Evolutionary conservation across 2,888 invertebrate species (phyloP), one percentile per base, ranked within the genome.

Genomic region (Stomorhina lunata): DNA sequence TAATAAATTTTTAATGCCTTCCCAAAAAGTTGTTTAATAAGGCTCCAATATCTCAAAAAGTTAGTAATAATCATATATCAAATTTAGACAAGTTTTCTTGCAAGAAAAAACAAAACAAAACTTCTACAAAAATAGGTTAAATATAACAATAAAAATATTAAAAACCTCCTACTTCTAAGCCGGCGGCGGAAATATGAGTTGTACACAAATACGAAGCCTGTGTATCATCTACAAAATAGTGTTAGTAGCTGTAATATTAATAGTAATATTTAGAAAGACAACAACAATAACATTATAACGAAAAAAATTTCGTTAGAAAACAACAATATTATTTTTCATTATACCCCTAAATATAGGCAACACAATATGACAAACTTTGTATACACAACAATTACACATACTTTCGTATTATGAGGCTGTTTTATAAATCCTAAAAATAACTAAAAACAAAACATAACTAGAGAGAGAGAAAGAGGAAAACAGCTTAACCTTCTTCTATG

Each of bases 401-500:
- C 22, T 48, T 50, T 50, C 34, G 63, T 17, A 69, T 7, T 50
- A 20, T 4, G n/a, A 32, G 40, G 9, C 53, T 48, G 40, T 15
- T n/a, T 22, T 22, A 45, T 40, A 43, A 43, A 65, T 9, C 53
- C 10, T n/a, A 34, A 40, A 72, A 59, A 50, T 3, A 29, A 34
- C 43, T n/a, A 57, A 12, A 6, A 32, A 48, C n/a, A 48, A 10
- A 32, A 25, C 17, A 55, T 34, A 71, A 57, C 4, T 4, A 55
- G 29, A 57, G 7, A 15, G 15, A 63, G 6, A 55, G 15, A 55
- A 27, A 20, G 43, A 43, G 55, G 55, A 2, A 34, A 3, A 59
- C 79, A 79, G 71, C 75, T 82, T 79, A 82, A 79, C 82, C 79
- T 79, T 79, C 82, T 79, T 82, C 75, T 76, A 75, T 75, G 82